Evolutionary conservation across 2,888 invertebrate genomes (phyloP).

Genomic region (Didymodactylos carnosus): DNA sequence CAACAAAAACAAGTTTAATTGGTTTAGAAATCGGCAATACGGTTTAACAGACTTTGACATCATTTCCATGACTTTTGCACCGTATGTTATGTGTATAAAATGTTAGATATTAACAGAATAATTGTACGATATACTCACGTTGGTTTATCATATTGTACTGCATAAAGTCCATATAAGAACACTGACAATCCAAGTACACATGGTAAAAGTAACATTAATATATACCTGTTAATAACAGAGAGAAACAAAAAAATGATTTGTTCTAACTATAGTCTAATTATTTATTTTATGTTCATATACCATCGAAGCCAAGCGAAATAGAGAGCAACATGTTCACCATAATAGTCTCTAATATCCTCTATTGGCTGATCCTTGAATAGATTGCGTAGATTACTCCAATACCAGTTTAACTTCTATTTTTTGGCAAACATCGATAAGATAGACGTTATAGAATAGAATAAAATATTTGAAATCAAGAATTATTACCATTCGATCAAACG

Average conservation of each 20-base stretch:
- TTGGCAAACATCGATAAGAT: background rate
- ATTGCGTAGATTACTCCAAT: background rate
- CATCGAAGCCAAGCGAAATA: background rate
- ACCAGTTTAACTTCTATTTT: background rate
- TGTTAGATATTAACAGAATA: no score
- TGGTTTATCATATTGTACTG: background rate
- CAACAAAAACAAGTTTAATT: no score
- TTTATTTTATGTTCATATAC: no score
- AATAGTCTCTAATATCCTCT: background rate
- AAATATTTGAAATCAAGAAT: background rate
- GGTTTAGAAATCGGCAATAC: no score
- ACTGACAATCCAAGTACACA: background rate
- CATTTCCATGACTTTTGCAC: no score
- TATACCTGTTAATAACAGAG: background rate
- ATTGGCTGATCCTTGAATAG: background rate
- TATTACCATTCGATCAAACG: background rate
- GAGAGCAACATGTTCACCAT: background rate
- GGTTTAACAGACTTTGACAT: no score
- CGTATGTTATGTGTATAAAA: no score
- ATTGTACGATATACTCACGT: no score
- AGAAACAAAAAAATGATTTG: background rate
- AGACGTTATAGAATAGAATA: background rate
- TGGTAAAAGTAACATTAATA: background rate
- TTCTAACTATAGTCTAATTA: background rate
- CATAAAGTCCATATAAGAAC: background rate